Base-by-base conservation (phyloP, 2,888 invertebrate genomes). In the Drosophila acutilabella region DNA sequence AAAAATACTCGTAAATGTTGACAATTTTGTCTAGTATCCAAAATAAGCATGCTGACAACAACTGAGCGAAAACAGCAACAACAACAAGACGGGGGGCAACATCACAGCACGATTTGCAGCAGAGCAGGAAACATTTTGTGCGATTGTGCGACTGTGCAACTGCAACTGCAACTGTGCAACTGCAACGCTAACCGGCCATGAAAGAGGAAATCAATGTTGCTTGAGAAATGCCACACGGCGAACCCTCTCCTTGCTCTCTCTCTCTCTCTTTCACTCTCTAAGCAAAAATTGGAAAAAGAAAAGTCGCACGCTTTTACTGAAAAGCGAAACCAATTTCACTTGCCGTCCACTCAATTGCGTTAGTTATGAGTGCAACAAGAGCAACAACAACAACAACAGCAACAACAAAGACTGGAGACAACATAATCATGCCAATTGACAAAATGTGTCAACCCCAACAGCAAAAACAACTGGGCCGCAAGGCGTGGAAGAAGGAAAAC, bases 141-240 rank as follows among this genome's bases (percentile, higher is more conserved):
- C 30, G 59, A 74, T 64, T 73, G 40, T 57, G 57, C 57, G 45
- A 57, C 45, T 47, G 45, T 47, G 64, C 64, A 45, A 62, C 47
- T 59, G 68, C 64, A 56, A 58, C 66, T 36, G 68, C 64, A 56
- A 58, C 66, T 36, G 62, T 45, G 59, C 47, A 36, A 51, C 56
- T 14, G 57, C 42, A 65, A 38, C 65, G 65, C 4, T 71, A 86
- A 81, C 81, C 87, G 82, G 81, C 82, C 85, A 82, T 82, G 88
- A 83, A 83, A 83, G 82, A 83, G 82, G 82, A 83, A 83, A 83
- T 83, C 82, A 83, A 88, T 85, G 85, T 81, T 79, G 85, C 71
- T 64, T 65, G 64, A 48, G 73, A 68, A 78, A 77, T 71, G 77
- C 77, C 45, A 57, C 60, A 53, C 62, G 73, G 60, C 82, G 59